Percentiles rank a stretch among this genome's conserved stretches.
phyloP scores from a whole-genome alignment of 1,140 invertebrate genomes.

The Helicoverpa zea region DNA sequence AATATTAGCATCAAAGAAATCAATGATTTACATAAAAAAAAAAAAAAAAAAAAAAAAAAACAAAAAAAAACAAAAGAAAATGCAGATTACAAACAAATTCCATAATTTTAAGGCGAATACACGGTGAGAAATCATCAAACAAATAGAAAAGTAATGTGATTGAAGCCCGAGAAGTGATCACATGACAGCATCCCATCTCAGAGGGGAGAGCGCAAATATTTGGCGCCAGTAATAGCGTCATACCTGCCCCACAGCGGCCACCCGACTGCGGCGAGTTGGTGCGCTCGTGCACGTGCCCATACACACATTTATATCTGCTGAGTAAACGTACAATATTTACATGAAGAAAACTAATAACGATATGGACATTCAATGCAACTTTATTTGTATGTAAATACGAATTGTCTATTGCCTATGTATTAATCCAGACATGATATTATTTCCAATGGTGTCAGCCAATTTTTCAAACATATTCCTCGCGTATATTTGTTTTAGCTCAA shows the following conservation, averaged over 20 bases:
- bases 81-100: neutral
- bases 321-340: too few species aligned
- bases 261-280: neutral
- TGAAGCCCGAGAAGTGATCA: constrained; percentile 31
- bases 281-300: neutral
- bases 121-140: constrained; percentile 31
- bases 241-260: constrained; percentile 18
- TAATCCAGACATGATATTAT: too few species aligned
- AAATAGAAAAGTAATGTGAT: constrained; percentile 38
- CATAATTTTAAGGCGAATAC: constrained; percentile 1
- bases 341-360: too few species aligned
- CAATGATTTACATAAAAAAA: neutral
- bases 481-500: too few species aligned
- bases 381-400: too few species aligned
- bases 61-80: neutral
- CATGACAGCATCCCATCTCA: constrained; percentile 5
- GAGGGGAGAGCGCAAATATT: constrained; percentile 49
- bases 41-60: too few species aligned
- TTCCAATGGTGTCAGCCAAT: too few species aligned
- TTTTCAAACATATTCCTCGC: too few species aligned
- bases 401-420: too few species aligned
- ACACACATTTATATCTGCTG: neutral
- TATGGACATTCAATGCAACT: neutral
- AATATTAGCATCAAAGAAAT: neutral
- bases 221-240: constrained; percentile 41